Evolutionary conservation across 2,888 invertebrate species (phyloP), one percentile per base, ranked within the genome.

Genomic region (Acrocyrtus sp.): DNA sequence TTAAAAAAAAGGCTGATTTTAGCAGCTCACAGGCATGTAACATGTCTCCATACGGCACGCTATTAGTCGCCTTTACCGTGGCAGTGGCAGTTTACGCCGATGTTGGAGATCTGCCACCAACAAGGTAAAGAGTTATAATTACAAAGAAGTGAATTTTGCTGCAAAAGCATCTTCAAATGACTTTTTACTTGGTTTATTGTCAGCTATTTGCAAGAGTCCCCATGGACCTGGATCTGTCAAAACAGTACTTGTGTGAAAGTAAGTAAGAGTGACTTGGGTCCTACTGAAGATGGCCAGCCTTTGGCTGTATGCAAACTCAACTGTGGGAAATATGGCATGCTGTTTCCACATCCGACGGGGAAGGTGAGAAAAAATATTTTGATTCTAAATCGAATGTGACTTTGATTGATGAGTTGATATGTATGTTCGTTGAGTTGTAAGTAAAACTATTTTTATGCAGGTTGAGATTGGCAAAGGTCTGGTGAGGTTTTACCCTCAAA

Each of bases 291-390:
- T 8, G 72, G 72, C 2, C 1, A 50, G 0, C 69, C 78, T 26
- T 19, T 81, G 5, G 66, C 57, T 15, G 77, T 80, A 10, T 83
- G 83, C 68, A 82, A 81, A 57, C 68, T 83, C 15, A 81, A 76
- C 45, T 83, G 83, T 58, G 80, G 77, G 3, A 58, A 74, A n/a
- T 74, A 66, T 60, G 81, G 82, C 8, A 19, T 77, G 0, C 43
- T 83, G 6, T 81, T 81, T 80, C 83, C 83, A 4, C 61, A 53
- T 43, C 83, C 83, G 12, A 79, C 76, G 5, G 75, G 74, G 48
- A 74, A 76, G 58, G 78, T 79, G 48, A 26, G 43, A 24, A 1
- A 48, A 21, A 48, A 12, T 8, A n/a, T n/a, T n/a, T n/a, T n/a
- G n/a, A n/a, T n/a, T n/a, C n/a, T n/a, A n/a, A 15, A n/a, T 12